A percentile compares a stretch with the other conserved stretches of the same genome.
Evolutionary conservation across 2,797 vertebrate genomes (phyloP).

Genomic region (Coilia nasus): DNA sequence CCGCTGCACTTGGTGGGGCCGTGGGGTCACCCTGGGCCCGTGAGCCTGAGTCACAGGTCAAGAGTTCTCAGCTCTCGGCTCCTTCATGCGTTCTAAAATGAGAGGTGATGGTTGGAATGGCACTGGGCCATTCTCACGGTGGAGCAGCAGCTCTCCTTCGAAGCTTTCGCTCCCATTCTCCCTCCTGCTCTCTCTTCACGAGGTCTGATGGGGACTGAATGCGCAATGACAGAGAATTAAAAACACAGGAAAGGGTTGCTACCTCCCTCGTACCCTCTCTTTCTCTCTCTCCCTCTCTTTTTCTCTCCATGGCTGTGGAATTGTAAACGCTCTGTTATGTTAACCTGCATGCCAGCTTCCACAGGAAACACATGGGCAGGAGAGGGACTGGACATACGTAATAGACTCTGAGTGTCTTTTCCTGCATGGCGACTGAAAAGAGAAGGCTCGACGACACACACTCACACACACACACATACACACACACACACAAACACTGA

Average conservation of each 20-base stretch:
- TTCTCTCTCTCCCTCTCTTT: background rate
- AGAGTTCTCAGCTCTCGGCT: background rate
- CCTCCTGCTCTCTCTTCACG: background rate
- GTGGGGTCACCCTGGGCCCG: background rate
- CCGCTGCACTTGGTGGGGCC: background rate
- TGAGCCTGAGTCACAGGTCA: slow-evolving; percentile 14
- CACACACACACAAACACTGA: background rate
- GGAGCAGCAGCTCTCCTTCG: background rate
- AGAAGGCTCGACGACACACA: background rate
- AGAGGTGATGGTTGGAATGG: background rate
- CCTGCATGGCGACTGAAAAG: background rate
- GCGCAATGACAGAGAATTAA: background rate
- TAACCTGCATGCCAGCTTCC: slow-evolving; percentile 27
- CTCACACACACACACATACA: background rate
- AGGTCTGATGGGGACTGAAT: background rate
- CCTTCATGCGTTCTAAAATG: background rate
- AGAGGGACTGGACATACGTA: slow-evolving; percentile 30
- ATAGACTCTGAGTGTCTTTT: slow-evolving; percentile 30
- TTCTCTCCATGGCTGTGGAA: slow-evolving; percentile 16
- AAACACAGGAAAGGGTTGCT: background rate
- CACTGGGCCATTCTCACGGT: background rate
- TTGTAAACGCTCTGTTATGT: slow-evolving; percentile 23
- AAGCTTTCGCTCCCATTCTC: background rate
- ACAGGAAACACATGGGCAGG: slow-evolving; percentile 26
- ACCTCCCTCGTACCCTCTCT: background rate